Evolutionary conservation across 1,140 invertebrate genomes (phyloP).

Genomic region (Drosophila arizonae): DNA sequence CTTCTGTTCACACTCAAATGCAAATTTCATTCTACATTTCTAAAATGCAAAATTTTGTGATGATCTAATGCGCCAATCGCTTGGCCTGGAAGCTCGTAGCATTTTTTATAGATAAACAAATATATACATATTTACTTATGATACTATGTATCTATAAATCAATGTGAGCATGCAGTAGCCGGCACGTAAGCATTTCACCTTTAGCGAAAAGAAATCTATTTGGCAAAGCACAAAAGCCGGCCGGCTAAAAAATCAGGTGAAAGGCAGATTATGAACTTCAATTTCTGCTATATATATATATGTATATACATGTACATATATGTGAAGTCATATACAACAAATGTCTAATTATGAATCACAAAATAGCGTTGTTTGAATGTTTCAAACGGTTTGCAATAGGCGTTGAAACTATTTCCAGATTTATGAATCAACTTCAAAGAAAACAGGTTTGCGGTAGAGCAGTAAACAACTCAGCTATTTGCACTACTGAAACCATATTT

Average conservation of each 20-base stretch:
- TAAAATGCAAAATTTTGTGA: slow-evolving; percentile 51
- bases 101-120: slow-evolving; percentile 16
- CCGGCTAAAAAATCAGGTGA: slow-evolving; percentile 21
- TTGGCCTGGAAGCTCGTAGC: slow-evolving; percentile 39
- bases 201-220: slow-evolving; percentile 29
- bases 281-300: background rate
- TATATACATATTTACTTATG: background rate
- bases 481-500: no score
- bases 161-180: slow-evolving; percentile 5
- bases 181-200: slow-evolving; percentile 62
- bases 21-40: slow-evolving; percentile 50
- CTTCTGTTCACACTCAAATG: slow-evolving; percentile 62
- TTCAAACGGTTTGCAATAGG: background rate
- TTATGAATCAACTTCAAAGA: background rate
- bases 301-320: background rate
- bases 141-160: background rate
- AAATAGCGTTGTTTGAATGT: background rate
- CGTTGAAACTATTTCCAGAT: background rate
- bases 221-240: slow-evolving; percentile 28
- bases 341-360: slow-evolving; percentile 6
- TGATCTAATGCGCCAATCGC: slow-evolving; percentile 62
- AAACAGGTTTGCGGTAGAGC: background rate
- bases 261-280: slow-evolving; percentile 34
- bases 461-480: background rate
- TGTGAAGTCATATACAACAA: slow-evolving; percentile 25